Percentiles rank a stretch among this genome's conserved stretches.
Conservation (phyloP, 2,797 vertebrate genomes). For the Anabas testudineus region DNA sequence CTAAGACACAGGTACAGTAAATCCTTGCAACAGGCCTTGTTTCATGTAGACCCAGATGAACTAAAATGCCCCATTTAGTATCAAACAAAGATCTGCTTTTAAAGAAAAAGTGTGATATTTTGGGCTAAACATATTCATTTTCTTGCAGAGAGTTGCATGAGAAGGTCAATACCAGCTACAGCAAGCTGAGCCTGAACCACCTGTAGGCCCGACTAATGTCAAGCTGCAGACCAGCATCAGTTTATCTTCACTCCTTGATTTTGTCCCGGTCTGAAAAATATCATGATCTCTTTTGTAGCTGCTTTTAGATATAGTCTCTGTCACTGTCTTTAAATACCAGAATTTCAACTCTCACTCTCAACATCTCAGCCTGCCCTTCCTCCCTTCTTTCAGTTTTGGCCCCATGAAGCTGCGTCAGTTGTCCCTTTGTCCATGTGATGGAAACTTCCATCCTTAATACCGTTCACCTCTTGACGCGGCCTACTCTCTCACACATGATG, state of each 20-base stretch:
- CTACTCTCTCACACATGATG: conserved; percentile 90
- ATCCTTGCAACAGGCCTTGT: background rate
- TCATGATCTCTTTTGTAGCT: background rate
- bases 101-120: background rate
- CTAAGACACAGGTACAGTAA: background rate
- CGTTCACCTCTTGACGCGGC: conserved; percentile 90
- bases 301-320: background rate
- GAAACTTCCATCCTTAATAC: background rate
- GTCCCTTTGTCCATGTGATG: background rate
- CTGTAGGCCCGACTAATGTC: no score
- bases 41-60: background rate
- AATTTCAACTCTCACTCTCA: background rate
- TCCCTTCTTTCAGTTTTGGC: background rate
- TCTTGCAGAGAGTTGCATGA: background rate
- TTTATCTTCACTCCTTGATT: background rate
- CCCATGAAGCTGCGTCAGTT: background rate
- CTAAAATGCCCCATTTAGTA: background rate
- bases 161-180: background rate
- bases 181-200: no score
- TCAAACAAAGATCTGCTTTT: background rate
- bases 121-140: background rate
- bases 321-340: background rate
- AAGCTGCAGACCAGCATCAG: no score
- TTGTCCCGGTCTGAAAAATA: no score
- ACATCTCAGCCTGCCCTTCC: background rate